Percentiles rank a stretch among this genome's conserved stretches.
Conservation (phyloP, 2,797 vertebrate species). For the Enteromius viviparus region DNA sequence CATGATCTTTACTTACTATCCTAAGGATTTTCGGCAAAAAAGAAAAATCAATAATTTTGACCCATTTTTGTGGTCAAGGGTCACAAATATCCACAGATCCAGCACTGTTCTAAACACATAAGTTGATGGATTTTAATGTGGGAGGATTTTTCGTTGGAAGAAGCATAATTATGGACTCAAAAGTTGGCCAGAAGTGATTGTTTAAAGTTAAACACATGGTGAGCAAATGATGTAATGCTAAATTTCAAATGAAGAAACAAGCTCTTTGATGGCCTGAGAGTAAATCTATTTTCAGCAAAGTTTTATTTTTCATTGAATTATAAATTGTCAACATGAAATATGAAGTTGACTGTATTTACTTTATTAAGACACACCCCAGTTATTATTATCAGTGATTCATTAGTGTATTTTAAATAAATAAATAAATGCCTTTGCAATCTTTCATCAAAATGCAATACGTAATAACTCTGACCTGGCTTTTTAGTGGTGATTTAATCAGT, state of each 20-base stretch:
- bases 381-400: background rate
- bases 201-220: background rate
- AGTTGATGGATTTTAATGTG: background rate
- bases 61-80: no score
- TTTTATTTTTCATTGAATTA: background rate
- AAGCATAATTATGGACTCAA: background rate
- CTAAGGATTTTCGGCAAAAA: no score
- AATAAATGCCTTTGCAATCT: background rate
- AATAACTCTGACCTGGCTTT: background rate
- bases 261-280: background rate
- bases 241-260: background rate
- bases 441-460: background rate
- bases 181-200: background rate
- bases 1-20: no score
- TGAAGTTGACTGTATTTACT: background rate
- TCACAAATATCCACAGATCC: background rate
- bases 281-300: background rate
- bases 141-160: background rate
- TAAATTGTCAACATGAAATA: background rate
- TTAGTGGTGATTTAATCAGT: background rate
- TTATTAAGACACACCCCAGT: background rate
- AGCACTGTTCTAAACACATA: background rate
- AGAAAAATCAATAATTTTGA: no score
- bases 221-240: background rate
- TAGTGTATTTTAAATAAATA: background rate